Evolutionary conservation across 2,888 invertebrate genomes (phyloP).

Genomic region (Subacronicta megacephala): DNA sequence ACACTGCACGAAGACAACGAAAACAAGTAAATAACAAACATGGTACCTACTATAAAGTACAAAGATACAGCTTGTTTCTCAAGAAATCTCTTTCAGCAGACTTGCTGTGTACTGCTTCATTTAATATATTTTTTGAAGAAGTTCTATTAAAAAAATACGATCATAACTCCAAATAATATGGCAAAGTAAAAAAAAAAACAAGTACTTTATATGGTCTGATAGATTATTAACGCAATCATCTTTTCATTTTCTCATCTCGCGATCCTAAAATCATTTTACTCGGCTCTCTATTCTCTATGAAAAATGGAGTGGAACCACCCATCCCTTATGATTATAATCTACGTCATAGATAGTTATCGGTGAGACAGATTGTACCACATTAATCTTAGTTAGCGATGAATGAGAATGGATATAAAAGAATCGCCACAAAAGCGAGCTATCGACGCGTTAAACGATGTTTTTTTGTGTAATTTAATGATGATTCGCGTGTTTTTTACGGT

Average conservation of each 20-base stretch:
- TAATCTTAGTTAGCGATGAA: conserved; percentile 60
- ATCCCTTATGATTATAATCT: conserved; percentile 41
- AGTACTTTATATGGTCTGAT: too few species aligned
- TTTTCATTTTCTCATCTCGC: background rate
- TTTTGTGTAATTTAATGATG: conserved; percentile 28
- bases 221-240: too few species aligned
- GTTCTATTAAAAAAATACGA: too few species aligned
- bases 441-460: conserved; percentile 36
- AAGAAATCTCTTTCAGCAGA: too few species aligned
- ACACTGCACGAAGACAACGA: too few species aligned
- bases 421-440: conserved; percentile 28
- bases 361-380: conserved; percentile 55
- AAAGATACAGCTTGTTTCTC: too few species aligned
- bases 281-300: conserved; percentile 14
- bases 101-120: too few species aligned
- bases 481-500: conserved; percentile 3
- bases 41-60: too few species aligned
- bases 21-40: too few species aligned
- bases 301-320: conserved; percentile 28
- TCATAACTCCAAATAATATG: too few species aligned
- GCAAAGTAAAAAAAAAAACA: too few species aligned
- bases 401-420: conserved; percentile 40
- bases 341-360: conserved; percentile 50
- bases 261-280: background rate
- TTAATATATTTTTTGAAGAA: too few species aligned